Evolutionary conservation across 2,888 invertebrate genomes (phyloP), one percentile per base, ranked within the genome.

Genomic region (Cataglyphis cursor): DNA sequence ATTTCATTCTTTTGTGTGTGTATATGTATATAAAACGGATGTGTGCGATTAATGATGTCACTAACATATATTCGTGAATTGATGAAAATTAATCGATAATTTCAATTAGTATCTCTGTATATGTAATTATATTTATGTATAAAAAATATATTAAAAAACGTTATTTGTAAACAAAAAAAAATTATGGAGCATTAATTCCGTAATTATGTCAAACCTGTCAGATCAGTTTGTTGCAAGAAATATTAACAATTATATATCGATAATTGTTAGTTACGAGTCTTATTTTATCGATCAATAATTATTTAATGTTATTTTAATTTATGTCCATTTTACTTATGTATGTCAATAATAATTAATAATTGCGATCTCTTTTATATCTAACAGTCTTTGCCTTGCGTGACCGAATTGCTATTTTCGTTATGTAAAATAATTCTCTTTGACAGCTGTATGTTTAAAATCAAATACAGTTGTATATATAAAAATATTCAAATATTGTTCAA

Each of bases 31-130:
- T 9, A 54, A 10, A 54, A 75, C 15, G 21, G 15, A 38, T 21
- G 28, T 68, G 59, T 31, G 59, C 61, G 24, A 82, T 73, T 87
- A 87, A 88, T 61, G 9, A 80, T 73, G 76, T 76, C 83, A 87
- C 84, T 89, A 89, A 89, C 85, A 31, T 18, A 68, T 24, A 35
- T 18, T 51, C 8, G 12, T 38, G 4, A 48, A 28, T 21, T 15
- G 12, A 44, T 4, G 64, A 48, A 65, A 18, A 28, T 66, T 18
- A 18, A 24, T 35, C 35, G 54, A 76, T 66, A 35, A 41, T n/a
- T 38, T 65, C 24, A 51, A 38, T 54, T 66, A 41, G 18, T 35
- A 18, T 18, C 38, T 1, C 24, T 21, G n/a, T 64, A n/a, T 28
- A 66, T 15, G 18, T 54, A 54, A 66, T 31, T 12, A 38, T 38